Evolutionary conservation across 2,113 vertebrate genomes (phyloP).

Genomic region (Grantiella picta): DNA sequence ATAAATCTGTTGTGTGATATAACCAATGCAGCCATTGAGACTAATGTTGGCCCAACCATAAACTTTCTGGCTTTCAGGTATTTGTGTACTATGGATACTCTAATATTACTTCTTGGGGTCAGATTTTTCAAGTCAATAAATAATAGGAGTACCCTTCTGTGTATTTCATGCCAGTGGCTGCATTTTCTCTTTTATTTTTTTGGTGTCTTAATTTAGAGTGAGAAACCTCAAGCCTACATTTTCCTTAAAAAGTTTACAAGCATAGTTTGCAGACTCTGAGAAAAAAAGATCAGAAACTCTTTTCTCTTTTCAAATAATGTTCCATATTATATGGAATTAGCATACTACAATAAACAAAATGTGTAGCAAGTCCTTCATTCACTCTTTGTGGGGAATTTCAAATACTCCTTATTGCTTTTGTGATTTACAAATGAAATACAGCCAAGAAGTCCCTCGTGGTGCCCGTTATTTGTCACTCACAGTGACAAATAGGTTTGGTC

Average conservation of each 20-base stretch:
- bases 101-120: not conserved
- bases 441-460: not conserved
- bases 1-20: too few species aligned
- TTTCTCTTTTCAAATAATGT: not conserved
- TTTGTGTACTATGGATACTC: not conserved
- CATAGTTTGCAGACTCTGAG: not conserved
- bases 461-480: slow-evolving; percentile 36
- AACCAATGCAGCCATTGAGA: not conserved
- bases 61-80: not conserved
- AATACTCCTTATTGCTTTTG: not conserved
- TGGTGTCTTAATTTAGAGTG: not conserved
- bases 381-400: not conserved
- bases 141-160: not conserved
- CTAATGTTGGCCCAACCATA: not conserved
- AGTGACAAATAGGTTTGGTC: slow-evolving; percentile 21
- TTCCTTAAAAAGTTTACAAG: not conserved
- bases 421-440: slow-evolving; percentile 48
- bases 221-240: not conserved
- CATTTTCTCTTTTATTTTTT: not conserved
- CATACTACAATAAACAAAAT: not conserved
- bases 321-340: not conserved
- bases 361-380: not conserved
- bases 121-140: not conserved
- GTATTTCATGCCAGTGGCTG: not conserved
- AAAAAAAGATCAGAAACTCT: not conserved